Evolutionary conservation across 1,140 invertebrate species (phyloP), one percentile per base, ranked within the genome.

Genomic region (Sminthurides bifidus): DNA sequence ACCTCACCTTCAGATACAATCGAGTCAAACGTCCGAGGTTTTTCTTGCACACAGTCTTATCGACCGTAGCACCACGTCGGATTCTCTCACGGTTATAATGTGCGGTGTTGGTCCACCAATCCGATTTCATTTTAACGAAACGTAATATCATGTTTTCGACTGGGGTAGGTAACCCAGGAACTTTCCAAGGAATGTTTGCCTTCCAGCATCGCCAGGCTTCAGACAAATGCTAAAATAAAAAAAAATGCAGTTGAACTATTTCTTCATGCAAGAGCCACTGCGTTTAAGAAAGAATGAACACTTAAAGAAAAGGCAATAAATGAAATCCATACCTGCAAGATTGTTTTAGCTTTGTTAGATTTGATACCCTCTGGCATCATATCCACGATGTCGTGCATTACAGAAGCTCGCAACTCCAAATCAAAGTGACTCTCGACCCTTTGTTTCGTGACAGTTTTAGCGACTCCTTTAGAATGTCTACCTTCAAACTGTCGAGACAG

Each of bases 301-400:
- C 27, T 44, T 33, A 23, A 44, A 19, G 5, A 33, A 15, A 26
- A 37, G 1, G 31, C 4, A 26, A 12, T n/a, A 24, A 27, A 26
- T 17, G 17, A 41, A 49, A 26, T 2, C 2, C 27, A 35, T 54
- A 63, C 61, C 69, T 99, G 95, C 61, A 99, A 74, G 65, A 99
- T 99, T 0, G 95, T 98, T 60, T 94, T 79, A 0, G 96, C 96
- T 72, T 99, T 99, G 72, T 98, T 98, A 69, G 98, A 94, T 68
- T 98, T 99, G 65, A 99, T 98, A 60, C 95, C 95, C 75, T 99
- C 95, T 0, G 96, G 96, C 96, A 99, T 99, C 95, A 99, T 99
- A 69, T 99, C 96, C 1, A 99, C 82, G 67, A 99, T 99, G 69
- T 99, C 96, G 73, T 98, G 95, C 96, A 99, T 99, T 27, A 95